Conservation (phyloP, 2,888 invertebrate species). For the Scaptomyza cyrtandrae region DNA sequence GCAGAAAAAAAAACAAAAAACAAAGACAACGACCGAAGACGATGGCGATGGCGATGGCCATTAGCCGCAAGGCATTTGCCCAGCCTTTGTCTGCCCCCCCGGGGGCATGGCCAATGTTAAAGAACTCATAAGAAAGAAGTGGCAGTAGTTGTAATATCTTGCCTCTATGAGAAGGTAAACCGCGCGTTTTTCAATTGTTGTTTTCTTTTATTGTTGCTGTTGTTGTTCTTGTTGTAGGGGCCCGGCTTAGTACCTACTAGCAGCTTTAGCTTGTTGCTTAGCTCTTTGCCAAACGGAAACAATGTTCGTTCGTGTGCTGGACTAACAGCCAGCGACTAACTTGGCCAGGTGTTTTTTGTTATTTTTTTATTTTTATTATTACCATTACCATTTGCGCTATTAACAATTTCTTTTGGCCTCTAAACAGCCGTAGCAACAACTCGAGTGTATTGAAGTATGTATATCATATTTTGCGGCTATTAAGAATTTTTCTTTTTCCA, state of each 20-base stretch:
- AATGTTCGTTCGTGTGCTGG: constrained; percentile 70
- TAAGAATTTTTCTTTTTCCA: constrained; percentile 53
- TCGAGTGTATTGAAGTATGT: constrained; percentile 28
- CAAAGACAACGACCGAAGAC: constrained; percentile 23
- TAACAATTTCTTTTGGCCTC: constrained; percentile 77
- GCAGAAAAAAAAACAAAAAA: constrained; percentile 12
- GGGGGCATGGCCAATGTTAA: constrained; percentile 65
- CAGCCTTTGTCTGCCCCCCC: constrained; percentile 46
- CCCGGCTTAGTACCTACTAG: constrained; percentile 27
- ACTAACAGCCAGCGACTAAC: constrained; percentile 33
- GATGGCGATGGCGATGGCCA: constrained; percentile 39
- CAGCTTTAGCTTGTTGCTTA: background rate
- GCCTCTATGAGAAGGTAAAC: constrained; percentile 38
- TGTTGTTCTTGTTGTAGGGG: constrained; percentile 14
- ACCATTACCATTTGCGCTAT: constrained; percentile 66
- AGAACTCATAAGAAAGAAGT: constrained; percentile 66
- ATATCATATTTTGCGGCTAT: constrained; percentile 59
- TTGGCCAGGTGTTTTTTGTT: constrained; percentile 77
- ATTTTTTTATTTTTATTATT: constrained; percentile 61
- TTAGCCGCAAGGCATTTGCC: constrained; percentile 64
- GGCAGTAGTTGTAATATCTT: constrained; percentile 36
- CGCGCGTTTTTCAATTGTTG: constrained; percentile 23
- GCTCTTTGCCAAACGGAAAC: constrained; percentile 54
- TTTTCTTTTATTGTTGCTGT: background rate
- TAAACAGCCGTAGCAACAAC: constrained; percentile 30